Conservation (phyloP, 2,888 invertebrate species). For the Apamea crenata region DNA sequence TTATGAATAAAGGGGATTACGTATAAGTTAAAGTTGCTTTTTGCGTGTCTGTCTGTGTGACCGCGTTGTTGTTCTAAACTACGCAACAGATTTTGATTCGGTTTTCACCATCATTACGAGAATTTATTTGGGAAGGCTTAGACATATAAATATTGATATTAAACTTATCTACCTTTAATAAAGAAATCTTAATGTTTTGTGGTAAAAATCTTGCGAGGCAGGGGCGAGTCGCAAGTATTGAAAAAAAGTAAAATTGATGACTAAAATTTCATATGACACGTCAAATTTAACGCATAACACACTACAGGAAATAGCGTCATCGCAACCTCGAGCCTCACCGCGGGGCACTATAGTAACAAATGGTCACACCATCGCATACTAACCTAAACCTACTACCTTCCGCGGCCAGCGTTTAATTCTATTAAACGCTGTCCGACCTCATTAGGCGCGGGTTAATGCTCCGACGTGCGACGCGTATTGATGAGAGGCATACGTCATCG, state of each 20-base stretch:
- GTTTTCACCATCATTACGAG: background rate
- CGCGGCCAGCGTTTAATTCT: constrained; percentile 82
- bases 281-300: constrained; percentile 43
- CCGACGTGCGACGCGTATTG: constrained; percentile 82
- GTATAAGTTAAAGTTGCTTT: background rate
- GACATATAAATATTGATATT: background rate
- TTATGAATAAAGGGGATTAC: too few relatives aligned
- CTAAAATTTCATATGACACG: constrained; percentile 8
- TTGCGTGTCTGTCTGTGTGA: background rate
- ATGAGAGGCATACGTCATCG: constrained; percentile 85
- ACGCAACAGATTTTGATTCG: background rate
- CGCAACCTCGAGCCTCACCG: constrained; percentile 51
- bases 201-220: background rate
- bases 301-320: constrained; percentile 63
- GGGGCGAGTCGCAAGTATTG: background rate
- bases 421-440: constrained; percentile 85
- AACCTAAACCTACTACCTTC: too few relatives aligned
- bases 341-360: constrained; percentile 63
- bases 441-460: constrained; percentile 85
- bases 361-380: constrained; percentile 49
- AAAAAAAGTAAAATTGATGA: constrained; percentile 18
- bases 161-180: background rate
- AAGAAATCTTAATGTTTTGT: background rate
- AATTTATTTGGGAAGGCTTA: background rate
- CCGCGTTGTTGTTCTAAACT: background rate